A percentile compares a stretch with the other conserved stretches of the same genome.
Conservation (phyloP, 1,140 invertebrate species). For the Drosophila neocordata region DNA sequence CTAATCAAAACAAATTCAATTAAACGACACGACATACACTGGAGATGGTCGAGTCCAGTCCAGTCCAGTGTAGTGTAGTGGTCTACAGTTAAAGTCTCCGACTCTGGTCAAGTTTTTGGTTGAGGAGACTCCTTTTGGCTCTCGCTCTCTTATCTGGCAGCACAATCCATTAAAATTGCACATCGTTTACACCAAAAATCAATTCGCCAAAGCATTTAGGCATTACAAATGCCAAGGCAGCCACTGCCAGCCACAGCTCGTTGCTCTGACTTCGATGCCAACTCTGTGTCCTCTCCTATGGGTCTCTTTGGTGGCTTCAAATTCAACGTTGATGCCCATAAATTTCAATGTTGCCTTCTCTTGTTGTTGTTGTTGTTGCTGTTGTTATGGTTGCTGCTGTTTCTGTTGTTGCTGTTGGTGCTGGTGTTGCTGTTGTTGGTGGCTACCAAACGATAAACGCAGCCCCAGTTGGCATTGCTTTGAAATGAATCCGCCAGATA, state of each 20-base stretch:
- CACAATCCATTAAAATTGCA: constrained; percentile 83
- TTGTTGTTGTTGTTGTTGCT: constrained; percentile 3
- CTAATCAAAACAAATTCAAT: constrained; percentile 82
- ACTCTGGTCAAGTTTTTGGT: background rate
- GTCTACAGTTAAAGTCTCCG: constrained; percentile 2
- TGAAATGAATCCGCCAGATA: constrained; percentile 77
- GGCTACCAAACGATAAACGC: constrained; percentile 73
- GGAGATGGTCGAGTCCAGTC: constrained; percentile 4
- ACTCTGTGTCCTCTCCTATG: constrained; percentile 25
- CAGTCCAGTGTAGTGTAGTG: constrained; percentile 14
- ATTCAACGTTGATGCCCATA: constrained; percentile 78
- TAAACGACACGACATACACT: constrained; percentile 69
- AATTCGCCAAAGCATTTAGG: constrained; percentile 82
- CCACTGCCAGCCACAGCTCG: constrained; percentile 59
- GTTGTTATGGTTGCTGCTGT: constrained; percentile 23
- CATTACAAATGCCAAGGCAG: constrained; percentile 80
- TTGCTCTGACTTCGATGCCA: constrained; percentile 21
- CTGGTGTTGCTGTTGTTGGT: constrained; percentile 31
- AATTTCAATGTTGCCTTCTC: constrained; percentile 66
- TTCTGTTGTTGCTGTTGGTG: constrained; percentile 28
- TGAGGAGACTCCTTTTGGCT: constrained; percentile 47
- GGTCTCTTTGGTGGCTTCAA: constrained; percentile 62
- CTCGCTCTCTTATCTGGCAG: constrained; percentile 68
- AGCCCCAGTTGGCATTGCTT: constrained; percentile 65
- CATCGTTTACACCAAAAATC: constrained; percentile 83